phyloP scores from a whole-genome alignment of 2,888 invertebrate species.

The Phortica magna region DNA sequence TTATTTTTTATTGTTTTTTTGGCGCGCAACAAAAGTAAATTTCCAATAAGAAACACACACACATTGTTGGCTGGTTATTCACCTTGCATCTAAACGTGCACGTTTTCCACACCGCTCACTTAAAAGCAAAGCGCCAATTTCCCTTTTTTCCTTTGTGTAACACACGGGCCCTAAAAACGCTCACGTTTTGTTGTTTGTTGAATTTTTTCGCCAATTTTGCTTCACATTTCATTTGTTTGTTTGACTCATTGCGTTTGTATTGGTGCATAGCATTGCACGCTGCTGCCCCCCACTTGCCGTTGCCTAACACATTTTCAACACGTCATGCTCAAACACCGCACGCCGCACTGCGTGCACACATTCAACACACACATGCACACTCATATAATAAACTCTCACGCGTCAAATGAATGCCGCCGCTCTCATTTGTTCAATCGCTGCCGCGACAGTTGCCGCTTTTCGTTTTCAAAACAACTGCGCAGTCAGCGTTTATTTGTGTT shows the following conservation, averaged over 20 bases:
- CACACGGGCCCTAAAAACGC: constrained; percentile 61
- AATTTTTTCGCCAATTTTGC: constrained; percentile 75
- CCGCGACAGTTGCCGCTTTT: background rate
- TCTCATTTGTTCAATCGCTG: constrained; percentile 26
- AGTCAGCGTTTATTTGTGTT: constrained; percentile 55
- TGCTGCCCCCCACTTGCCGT: background rate
- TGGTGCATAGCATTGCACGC: constrained; percentile 47
- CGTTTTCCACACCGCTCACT: background rate
- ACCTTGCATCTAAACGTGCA: constrained; percentile 8
- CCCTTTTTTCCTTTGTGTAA: background rate
- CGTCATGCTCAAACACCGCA: constrained; percentile 42
- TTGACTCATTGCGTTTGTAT: constrained; percentile 69
- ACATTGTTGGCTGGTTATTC: constrained; percentile 16
- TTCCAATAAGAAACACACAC: constrained; percentile 10
- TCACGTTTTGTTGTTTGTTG: constrained; percentile 76
- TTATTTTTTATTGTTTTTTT: constrained; percentile 50
- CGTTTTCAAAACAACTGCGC: constrained; percentile 55
- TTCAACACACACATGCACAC: background rate
- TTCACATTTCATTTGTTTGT: constrained; percentile 77
- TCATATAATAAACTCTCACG: background rate
- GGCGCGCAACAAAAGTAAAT: constrained; percentile 47
- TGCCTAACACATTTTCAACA: constrained; percentile 9
- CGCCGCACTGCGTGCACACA: constrained; percentile 20
- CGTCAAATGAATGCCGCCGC: background rate
- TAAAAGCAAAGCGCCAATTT: background rate